A percentile compares a stretch with the other conserved stretches of the same genome.
Evolutionary conservation across 1,140 invertebrate genomes (phyloP).

Genomic region (Arion vulgaris): DNA sequence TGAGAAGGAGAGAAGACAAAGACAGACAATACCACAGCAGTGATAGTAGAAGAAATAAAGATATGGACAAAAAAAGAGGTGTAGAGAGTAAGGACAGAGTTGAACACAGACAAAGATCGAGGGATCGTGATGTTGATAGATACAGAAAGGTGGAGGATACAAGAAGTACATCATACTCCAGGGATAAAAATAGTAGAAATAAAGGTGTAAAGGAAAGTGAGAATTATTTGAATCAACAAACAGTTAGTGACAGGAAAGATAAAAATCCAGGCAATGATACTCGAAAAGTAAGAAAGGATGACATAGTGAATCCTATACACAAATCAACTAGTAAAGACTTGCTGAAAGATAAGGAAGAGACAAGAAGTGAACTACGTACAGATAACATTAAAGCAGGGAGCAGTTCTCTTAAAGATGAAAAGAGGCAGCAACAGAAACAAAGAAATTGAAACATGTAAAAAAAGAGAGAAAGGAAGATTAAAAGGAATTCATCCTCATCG

Average conservation of each 20-base stretch:
- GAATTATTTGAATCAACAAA: not conserved
- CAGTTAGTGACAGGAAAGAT: slow-evolving; percentile 3
- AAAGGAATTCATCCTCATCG: not conserved
- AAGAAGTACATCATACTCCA: not conserved
- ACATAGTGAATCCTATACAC: not conserved
- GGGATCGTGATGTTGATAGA: slow-evolving; percentile 37
- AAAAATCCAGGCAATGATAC: slow-evolving; percentile 42
- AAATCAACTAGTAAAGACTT: not conserved
- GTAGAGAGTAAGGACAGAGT: not conserved
- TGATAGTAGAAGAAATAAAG: not conserved
- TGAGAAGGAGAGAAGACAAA: not conserved
- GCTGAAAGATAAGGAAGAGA: not conserved
- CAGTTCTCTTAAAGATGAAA: not conserved
- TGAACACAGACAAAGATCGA: slow-evolving; percentile 21
- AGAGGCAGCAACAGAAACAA: not conserved
- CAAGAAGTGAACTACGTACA: not conserved
- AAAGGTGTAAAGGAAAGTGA: slow-evolving; percentile 20
- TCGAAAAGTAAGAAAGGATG: slow-evolving; percentile 47
- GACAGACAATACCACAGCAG: not conserved
- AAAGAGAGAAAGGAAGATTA: slow-evolving; percentile 3
- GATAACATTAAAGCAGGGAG: not conserved
- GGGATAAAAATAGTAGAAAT: slow-evolving; percentile 3
- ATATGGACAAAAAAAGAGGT: not conserved
- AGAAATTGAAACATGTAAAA: not conserved
- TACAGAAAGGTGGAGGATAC: slow-evolving; percentile 25